Evolutionary conservation across 2,888 invertebrate species (phyloP).

Genomic region (Pammene aurita): DNA sequence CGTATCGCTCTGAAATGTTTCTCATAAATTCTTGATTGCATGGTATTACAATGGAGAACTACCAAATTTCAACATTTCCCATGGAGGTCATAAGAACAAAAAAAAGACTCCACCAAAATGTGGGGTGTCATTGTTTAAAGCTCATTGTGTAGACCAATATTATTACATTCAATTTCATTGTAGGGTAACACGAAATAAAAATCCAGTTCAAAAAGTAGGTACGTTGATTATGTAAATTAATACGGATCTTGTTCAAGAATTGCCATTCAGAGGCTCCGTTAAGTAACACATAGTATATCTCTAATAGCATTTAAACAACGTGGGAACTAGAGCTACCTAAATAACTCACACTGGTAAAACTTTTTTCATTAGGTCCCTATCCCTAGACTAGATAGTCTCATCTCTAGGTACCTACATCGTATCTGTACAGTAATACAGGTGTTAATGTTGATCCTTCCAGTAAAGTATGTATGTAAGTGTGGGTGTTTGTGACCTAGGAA

Average conservation of each 20-base stretch:
- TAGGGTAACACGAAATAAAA: too few species aligned
- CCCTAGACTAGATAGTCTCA: background rate
- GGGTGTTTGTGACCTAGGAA: too few species aligned
- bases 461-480: too few species aligned
- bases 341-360: background rate
- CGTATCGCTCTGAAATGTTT: too few species aligned
- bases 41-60: background rate
- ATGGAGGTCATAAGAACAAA: background rate
- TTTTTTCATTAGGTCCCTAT: slow-evolving; percentile 1
- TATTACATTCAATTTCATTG: background rate
- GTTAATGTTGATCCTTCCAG: too few species aligned
- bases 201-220: too few species aligned
- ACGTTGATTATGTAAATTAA: too few species aligned
- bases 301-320: background rate
- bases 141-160: background rate
- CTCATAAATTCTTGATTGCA: too few species aligned
- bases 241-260: background rate
- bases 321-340: background rate
- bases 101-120: background rate
- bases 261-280: too few species aligned
- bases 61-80: background rate
- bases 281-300: too few species aligned
- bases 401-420: too few species aligned
- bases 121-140: slow-evolving; percentile 2
- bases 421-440: too few species aligned